Base-by-base conservation (phyloP, 92 coral and sea anemone species). In the Palythoa grandis region DNA sequence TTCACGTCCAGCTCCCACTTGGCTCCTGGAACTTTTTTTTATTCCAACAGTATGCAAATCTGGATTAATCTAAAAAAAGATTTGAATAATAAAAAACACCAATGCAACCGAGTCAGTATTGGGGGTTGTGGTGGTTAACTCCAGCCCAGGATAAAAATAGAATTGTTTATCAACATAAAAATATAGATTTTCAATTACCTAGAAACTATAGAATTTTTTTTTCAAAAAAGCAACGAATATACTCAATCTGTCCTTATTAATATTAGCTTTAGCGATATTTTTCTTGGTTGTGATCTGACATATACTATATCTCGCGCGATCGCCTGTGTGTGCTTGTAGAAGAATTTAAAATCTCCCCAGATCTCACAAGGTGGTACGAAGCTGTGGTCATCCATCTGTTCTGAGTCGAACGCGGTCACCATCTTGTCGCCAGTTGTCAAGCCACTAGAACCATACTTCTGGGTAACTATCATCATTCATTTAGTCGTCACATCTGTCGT, bases 381-480 rank as follows among this genome's bases (percentile, higher is more conserved):
- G 65, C 11, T 58, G 20, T 58, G 65, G 2, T 15, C 65, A 19
- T 14, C 65, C 65, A 58, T 58, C 65, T 58, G 65, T 2, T 58
- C 65, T 58, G 17, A 58, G 5, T 58, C 65, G 65, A 43, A 43
- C 65, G 20, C 20, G 65, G 65, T 19, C 65, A 58, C 65, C 65
- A 58, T 58, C 11, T 72, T 72, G 77, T 72, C 77, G 77, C 77
- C 77, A 72, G 52, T 76, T 52, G 23, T 76, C 82, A 76, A 53
- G 48, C 22, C 63, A 54, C 67, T 2, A 29, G 15, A 24, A 76
- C 6, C 67, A 76, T 37, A 19, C 29, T 76, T 52, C 82, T 15
- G 19, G 74, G 53, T 22, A 15, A 14, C 16, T 29, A 23, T 54
- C 40, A 52, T 76, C 9, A 5, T 25, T 17, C 24, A 43, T 14